Evolutionary conservation across 2,888 invertebrate species (phyloP), one percentile per base, ranked within the genome.

Genomic region (Phrixothrix hirtus): DNA sequence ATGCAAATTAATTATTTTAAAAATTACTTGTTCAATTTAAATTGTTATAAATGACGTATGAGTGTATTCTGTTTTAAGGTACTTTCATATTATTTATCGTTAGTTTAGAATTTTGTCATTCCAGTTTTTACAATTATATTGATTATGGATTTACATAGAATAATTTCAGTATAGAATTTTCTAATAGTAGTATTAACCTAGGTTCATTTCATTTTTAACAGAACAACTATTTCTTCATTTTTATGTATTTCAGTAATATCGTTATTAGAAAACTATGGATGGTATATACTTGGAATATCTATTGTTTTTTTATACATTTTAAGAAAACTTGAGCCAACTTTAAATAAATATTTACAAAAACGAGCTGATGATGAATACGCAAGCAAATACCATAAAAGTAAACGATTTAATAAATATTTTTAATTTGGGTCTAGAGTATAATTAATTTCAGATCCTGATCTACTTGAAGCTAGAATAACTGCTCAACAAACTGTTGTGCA

Each of bases 381-480:
- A 13, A 77, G 73, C 14, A 77, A 77, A 58, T 78, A 78, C 63
- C 77, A 78, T 51, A 79, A 79, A 72, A 70, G 78, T 78, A 68
- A 64, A 61, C 50, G 9, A 29, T 29, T n/a, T 5, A n/a, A 5
- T 29, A 10, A 29, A 2, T 5, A 6, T 10, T 37, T 1, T n/a
- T 10, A 1, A 1, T 12, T 25, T 37, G 4, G 5, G 6, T 11
- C 2, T 51, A 43, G 16, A 30, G 15, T 30, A 30, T 13, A 48
- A 21, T 4, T 42, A 38, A 45, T 32, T 67, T 14, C 48, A 79
- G 79, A 79, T 72, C 74, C 77, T 6, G 78, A 79, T 64, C 59
- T 77, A 31, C 60, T 71, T 17, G 63, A 64, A 21, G 65, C 71
- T 42, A 66, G 75, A 52, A 45, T 75, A 12, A 61, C 64, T 37